Evolutionary conservation across 2,797 vertebrate genomes (phyloP), one percentile per base, ranked within the genome.

Genomic region (Heteromormyrus szaboi): DNA sequence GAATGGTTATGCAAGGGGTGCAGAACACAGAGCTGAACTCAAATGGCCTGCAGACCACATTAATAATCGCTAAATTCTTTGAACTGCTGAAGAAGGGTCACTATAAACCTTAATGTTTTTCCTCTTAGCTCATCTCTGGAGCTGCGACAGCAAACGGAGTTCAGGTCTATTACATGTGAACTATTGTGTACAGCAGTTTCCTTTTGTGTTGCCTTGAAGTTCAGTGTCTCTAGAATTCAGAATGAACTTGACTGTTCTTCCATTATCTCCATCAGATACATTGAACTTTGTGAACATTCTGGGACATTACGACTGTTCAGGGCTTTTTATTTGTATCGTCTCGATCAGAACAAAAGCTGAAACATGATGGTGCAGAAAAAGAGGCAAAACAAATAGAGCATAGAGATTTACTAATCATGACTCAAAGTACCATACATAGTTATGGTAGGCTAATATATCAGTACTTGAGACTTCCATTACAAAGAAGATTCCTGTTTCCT

Each of bases 1-100:
- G 89, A 93, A 91, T 91, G 92, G 94, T 94, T 94, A 94, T 92
- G 93, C 90, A 76, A 56, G 81, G 89, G 72, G 87, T 62, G 62
- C 51, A 89, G 65, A 8, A n/a, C 41, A 50, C 56, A n/a, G 17
- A 59, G 22, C 46, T 62, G 50, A 89, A 62, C 25, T 19, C 17
- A 72, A 44, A 87, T 59, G 53, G 89, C 59, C 12, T 48, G 51
- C n/a, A 37, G 88, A 56, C 48, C 37, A 86, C 17, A 17, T 8
- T 46, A 44, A 83, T 54, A 87, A 87, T 29, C 33, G 0, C 7
- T 12, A 76, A 56, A 62, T 81, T 22, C 4, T 33, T 50, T 85
- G 41, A 51, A 17, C 65, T 53, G 46, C 14, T 84, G 12, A 8
- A 89, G 46, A 62, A 65, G 65, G 48, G 44, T 86, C 83, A 48